phyloP scores from a whole-genome alignment of 2,797 vertebrate genomes.

The Prunella strophiata region DNA sequence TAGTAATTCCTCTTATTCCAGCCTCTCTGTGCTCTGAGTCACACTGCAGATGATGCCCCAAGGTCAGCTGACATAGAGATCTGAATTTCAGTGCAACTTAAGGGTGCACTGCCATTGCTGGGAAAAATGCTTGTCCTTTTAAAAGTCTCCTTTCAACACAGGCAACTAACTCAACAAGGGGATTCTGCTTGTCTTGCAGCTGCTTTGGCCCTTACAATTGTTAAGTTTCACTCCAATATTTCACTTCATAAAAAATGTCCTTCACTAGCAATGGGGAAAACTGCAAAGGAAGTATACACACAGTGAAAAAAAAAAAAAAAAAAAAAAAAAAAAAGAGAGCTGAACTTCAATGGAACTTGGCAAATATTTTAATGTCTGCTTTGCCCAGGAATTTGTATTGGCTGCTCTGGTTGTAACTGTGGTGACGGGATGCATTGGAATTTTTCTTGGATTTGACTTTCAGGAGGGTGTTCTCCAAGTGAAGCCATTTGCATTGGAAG shows the following conservation, averaged over 20 bases:
- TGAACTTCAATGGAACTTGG: constrained; percentile 9
- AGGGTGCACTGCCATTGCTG: background rate
- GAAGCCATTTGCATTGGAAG: background rate
- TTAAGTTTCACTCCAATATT: background rate
- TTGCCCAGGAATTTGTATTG: constrained; percentile 14
- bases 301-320: background rate
- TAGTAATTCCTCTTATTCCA: constrained; percentile 13
- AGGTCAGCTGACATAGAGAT: background rate
- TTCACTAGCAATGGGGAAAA: constrained; percentile 11
- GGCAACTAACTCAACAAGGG: background rate
- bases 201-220: background rate
- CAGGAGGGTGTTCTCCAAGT: background rate
- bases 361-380: constrained; percentile 21
- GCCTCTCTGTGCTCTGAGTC: constrained; percentile 13
- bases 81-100: background rate
- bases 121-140: background rate
- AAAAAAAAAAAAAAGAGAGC: background rate
- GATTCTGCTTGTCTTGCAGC: background rate
- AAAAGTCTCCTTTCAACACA: background rate
- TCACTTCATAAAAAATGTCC: background rate
- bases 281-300: background rate
- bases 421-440: background rate
- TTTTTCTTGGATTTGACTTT: constrained; percentile 4
- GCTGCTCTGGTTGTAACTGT: background rate
- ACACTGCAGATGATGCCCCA: background rate